Conservation (phyloP, 2,888 invertebrate species). For the Sinotaia quadrata region DNA sequence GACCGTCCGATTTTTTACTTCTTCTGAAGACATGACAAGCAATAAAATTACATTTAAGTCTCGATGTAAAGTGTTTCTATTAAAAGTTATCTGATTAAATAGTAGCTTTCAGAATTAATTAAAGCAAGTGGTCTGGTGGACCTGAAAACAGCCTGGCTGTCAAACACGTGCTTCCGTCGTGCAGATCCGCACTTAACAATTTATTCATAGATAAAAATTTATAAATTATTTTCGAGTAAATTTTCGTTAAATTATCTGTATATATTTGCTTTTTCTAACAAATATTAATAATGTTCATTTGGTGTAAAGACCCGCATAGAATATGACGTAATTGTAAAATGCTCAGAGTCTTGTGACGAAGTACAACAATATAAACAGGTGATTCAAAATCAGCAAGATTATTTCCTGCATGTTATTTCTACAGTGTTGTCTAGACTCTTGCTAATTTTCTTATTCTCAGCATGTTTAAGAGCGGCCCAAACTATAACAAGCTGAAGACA, state of each 20-base stretch:
- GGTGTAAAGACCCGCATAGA: neutral
- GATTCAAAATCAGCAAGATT: constrained; percentile 29
- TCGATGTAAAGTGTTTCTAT: too few relatives aligned
- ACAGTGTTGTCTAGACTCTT: neutral
- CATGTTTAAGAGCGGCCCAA: constrained; percentile 84
- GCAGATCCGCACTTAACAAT: neutral
- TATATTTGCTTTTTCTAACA: neutral
- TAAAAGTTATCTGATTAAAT: too few relatives aligned
- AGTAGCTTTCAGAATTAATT: too few relatives aligned
- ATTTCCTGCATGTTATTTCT: neutral
- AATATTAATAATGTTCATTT: neutral
- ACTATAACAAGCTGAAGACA: constrained; percentile 96
- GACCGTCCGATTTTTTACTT: constrained; percentile 20
- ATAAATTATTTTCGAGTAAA: neutral
- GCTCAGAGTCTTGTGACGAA: constrained; percentile 39
- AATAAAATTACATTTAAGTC: neutral
- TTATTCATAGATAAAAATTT: neutral
- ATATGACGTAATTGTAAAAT: constrained; percentile 23
- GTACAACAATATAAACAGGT: constrained; percentile 22
- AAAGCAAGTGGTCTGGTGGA: too few relatives aligned
- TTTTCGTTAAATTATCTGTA: neutral
- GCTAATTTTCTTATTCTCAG: constrained; percentile 15
- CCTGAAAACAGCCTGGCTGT: too few relatives aligned
- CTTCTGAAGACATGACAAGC: constrained; percentile 14
- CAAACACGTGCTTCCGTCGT: constrained; percentile 1